A percentile compares a stretch with the other conserved stretches of the same genome.
Evolutionary conservation across 2,888 invertebrate species (phyloP).

Genomic region (Mimas tiliae): DNA sequence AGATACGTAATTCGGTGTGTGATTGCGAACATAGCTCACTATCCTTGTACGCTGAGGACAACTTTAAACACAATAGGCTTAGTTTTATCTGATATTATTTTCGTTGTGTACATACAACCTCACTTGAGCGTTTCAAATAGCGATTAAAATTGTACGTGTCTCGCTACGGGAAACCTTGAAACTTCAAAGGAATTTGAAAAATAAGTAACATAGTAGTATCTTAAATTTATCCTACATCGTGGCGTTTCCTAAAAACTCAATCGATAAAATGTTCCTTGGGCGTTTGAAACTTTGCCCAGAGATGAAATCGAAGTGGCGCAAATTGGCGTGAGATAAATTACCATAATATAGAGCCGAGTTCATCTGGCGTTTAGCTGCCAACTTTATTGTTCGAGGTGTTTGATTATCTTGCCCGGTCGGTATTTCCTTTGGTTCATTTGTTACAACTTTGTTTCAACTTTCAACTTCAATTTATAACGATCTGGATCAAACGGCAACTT

Average conservation of each 20-base stretch:
- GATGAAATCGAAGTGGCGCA: constrained; percentile 71
- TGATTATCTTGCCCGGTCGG: constrained; percentile 73
- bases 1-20: constrained; percentile 80
- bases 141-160: constrained; percentile 50
- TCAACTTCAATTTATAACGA: constrained; percentile 55
- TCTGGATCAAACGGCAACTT: constrained; percentile 29
- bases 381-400: constrained; percentile 67
- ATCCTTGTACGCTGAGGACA: constrained; percentile 65
- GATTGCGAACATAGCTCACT: constrained; percentile 76
- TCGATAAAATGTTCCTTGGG: constrained; percentile 57
- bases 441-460: constrained; percentile 52
- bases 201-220: constrained; percentile 41
- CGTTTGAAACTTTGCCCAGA: constrained; percentile 64
- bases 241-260: constrained; percentile 41
- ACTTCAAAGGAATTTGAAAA: constrained; percentile 48
- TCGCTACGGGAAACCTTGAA: constrained; percentile 48
- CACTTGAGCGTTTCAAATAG: constrained; percentile 53
- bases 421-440: constrained; percentile 78
- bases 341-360: constrained; percentile 79
- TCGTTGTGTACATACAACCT: constrained; percentile 59
- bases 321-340: constrained; percentile 82
- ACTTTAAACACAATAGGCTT: constrained; percentile 75
- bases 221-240: constrained; percentile 56
- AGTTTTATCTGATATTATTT: constrained; percentile 75
- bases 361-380: constrained; percentile 81